Evolutionary conservation across 2,113 vertebrate species (phyloP).

Genomic region (Gadus macrocephalus): DNA sequence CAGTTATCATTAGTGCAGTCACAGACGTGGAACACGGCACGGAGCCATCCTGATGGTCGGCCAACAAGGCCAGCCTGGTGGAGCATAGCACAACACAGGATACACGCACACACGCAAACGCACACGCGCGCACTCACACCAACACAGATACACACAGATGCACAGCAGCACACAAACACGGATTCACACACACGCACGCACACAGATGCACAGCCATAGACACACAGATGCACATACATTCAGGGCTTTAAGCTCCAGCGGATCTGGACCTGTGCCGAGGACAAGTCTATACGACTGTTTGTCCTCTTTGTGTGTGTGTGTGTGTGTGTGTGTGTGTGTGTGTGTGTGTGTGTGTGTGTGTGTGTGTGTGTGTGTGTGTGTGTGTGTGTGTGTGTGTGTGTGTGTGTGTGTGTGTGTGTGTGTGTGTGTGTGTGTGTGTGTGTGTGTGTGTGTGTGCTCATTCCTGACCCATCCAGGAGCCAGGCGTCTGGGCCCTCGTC

Average conservation of each 20-base stretch:
- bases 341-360: conserved; percentile 5
- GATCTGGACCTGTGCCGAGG: conserved; percentile 3
- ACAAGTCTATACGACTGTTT: conserved; percentile 1
- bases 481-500: conserved; percentile 76
- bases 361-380: conserved; percentile 17
- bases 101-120: background rate
- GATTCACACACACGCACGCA: background rate
- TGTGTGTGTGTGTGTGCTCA: conserved; percentile 6
- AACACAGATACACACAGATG: background rate
- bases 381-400: conserved; percentile 15
- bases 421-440: conserved; percentile 17
- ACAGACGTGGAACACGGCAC: background rate
- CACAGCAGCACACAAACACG: no score
- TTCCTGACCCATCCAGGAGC: conserved; percentile 67
- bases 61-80: background rate
- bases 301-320: background rate
- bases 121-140: background rate
- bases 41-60: background rate
- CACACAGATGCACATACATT: conserved; percentile 1
- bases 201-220: background rate
- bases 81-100: background rate
- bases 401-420: conserved; percentile 11
- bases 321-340: conserved; percentile 24
- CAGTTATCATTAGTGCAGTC: conserved; percentile 4
- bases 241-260: conserved; percentile 1